Base-by-base conservation (phyloP, 2,113 vertebrate genomes). In the Corythornis vintsioides region DNA sequence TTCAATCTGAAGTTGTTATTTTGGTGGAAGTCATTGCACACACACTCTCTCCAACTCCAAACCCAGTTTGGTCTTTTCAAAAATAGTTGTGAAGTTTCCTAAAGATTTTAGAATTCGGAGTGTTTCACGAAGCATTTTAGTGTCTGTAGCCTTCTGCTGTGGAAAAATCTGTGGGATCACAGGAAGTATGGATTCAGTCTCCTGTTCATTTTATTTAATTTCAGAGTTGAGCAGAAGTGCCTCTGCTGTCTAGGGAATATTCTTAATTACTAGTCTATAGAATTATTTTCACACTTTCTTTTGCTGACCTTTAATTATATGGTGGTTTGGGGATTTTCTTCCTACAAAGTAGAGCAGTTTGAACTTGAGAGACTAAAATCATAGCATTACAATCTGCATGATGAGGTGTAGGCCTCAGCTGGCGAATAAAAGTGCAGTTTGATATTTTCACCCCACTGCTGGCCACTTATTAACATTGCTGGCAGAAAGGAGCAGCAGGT, bases 341-440 rank as follows among this genome's bases (percentile, higher is more conserved):
- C 21, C 15, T 31, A 8, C 56, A 20, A 47, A 45, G 28, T 15
- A 33, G 50, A 84, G 35, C 16, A 50, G 20, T 56, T 76, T 72
- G 19, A 50, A 7, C 24, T 35, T 13, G 47, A 33, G 45, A 66
- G 79, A 28, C 45, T 60, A 5, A 71, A 56, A 40, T 53, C 8
- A 8, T 8, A 29, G 29, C 3, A 1, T 48, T 67, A 3, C 3
- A 4, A 13, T 40, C 15, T 56, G 45, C 2, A 2, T 4, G 43
- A 19, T 28, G 15, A 56, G 52, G 21, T 40, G 13, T 21, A 28
- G 78, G 18, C 20, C 50, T 87, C 2, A 2, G 61, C 61, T 79
- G 69, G 57, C 31, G 33, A 47, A 65, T 17, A 5, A 10, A 57
- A 60, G 79, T 16, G 40, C 56, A 7, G 38, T 38, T 64, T 26